Evolutionary conservation across 2,113 vertebrate genomes (phyloP), one percentile per base, ranked within the genome.

Genomic region (Neolamprologus ventralis): DNA sequence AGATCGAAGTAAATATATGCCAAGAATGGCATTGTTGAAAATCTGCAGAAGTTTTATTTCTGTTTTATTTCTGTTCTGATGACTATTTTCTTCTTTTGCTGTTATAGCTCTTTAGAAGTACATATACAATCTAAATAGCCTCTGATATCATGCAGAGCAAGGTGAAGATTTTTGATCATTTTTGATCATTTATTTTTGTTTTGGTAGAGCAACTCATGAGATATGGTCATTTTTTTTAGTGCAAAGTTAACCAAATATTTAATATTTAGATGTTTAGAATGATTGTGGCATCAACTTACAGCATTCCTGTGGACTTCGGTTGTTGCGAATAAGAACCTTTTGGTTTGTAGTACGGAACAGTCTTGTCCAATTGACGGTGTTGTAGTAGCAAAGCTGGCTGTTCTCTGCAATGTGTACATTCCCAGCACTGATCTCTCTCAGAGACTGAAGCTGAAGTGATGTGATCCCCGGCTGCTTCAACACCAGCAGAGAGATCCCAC

Each of bases 361-460:
- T 14, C 96, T 96, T 4, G 96, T 99, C 99, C 99, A 99, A 92
- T 99, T 99, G 93, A 99, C 97, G 1, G 98, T 99, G 93, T 97
- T 97, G 93, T 99, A 99, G 94, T 97, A 99, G 91, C 99, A 99
- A 13, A 99, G 85, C 83, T 98, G 98, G 93, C 95, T 98, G 94
- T 99, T 99, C 94, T 99, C 98, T 3, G 97, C 98, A 51, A 99
- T 97, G 87, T 99, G 99, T 92, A 99, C 97, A 42, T 99, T 99
- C 49, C 99, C 99, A 1, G 98, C 99, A 11, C 99, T 99, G 96
- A 99, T 98, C 90, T 99, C 98, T 88, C 96, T 97, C 53, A 99
- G 91, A 5, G 99, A 99, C 93, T 99, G 98, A 42, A 99, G 97
- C 37, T 98, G 98, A 35, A 99, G 97, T 2, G 98, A 98, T 5